Evolutionary conservation across 2,888 invertebrate species (phyloP).

Genomic region (Sclerodermus sp.): DNA sequence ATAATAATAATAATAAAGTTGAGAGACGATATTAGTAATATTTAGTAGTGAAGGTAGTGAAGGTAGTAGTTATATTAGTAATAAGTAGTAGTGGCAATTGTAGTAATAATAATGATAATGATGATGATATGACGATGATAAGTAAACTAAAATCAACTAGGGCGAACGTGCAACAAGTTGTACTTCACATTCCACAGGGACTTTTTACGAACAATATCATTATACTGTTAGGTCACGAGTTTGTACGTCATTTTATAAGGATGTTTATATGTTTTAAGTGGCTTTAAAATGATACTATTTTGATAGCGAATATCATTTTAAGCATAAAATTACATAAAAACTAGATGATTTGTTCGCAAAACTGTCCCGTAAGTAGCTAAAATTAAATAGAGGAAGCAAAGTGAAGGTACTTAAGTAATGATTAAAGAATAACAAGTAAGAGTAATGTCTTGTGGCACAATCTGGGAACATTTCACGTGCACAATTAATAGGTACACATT

Average conservation of each 20-base stretch:
- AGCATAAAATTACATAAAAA: background rate
- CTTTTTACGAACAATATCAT: slow-evolving; percentile 11
- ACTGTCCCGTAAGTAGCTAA: slow-evolving; percentile 8
- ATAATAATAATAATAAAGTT: too few species aligned
- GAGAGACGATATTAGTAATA: too few species aligned
- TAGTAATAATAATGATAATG: slow-evolving; percentile 20
- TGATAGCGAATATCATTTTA: background rate
- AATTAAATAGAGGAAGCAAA: slow-evolving; percentile 8
- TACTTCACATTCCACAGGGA: slow-evolving; percentile 14
- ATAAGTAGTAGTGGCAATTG: too few species aligned
- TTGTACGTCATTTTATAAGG: too few species aligned
- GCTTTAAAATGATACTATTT: too few species aligned
- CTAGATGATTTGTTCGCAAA: slow-evolving; percentile 7
- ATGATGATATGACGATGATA: too few species aligned
- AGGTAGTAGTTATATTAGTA: too few species aligned
- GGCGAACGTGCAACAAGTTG: slow-evolving; percentile 33
- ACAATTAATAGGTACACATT: slow-evolving; percentile 33
- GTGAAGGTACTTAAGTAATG: slow-evolving; percentile 22
- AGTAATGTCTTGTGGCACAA: slow-evolving; percentile 46
- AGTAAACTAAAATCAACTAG: slow-evolving; percentile 33
- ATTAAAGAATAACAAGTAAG: slow-evolving; percentile 45
- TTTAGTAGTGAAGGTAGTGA: too few species aligned
- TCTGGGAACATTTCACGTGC: slow-evolving; percentile 38
- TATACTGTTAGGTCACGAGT: background rate
- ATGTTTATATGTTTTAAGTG: too few species aligned